Percentiles rank a stretch among this genome's conserved stretches.
phyloP scores from a whole-genome alignment of 1,140 invertebrate species.

The Ptiloglossa arizonensis region DNA sequence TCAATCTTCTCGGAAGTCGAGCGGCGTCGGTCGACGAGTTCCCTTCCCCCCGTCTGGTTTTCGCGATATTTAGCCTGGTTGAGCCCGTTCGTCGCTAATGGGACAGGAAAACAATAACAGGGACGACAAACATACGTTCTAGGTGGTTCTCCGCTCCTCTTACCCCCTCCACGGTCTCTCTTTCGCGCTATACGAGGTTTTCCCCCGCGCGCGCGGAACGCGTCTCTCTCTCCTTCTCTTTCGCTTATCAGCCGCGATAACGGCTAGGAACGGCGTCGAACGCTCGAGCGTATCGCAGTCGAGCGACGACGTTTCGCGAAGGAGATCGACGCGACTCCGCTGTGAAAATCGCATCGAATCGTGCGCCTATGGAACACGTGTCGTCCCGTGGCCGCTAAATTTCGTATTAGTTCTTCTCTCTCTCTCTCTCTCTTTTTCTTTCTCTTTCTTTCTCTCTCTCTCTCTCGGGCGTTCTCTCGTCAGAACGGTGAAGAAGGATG shows the following conservation, averaged over 20 bases:
- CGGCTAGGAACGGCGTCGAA: conserved; percentile 2
- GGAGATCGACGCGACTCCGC: background rate
- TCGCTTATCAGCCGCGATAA: conserved; percentile 50
- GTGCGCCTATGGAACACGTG: conserved; percentile 23
- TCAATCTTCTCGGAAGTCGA: conserved; percentile 1
- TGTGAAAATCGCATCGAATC: background rate
- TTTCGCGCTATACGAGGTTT: background rate
- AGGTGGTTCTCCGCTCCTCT: background rate
- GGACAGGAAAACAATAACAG: background rate
- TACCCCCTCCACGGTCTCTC: no score
- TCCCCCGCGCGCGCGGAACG: background rate
- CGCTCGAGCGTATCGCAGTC: conserved; percentile 10
- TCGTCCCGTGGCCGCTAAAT: background rate
- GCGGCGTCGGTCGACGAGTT: background rate
- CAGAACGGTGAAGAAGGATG: no score
- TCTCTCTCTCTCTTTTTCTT: background rate
- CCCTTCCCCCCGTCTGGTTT: background rate
- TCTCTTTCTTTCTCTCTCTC: background rate
- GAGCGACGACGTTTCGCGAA: conserved; percentile 1
- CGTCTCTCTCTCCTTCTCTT: background rate
- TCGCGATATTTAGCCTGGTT: conserved; percentile 12
- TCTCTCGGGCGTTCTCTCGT: no score
- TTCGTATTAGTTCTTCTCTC: no score
- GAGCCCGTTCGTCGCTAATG: background rate
- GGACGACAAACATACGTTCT: conserved; percentile 11